phyloP scores from a whole-genome alignment of 1,140 invertebrate species.

The Drosophila rhopaloa region DNA sequence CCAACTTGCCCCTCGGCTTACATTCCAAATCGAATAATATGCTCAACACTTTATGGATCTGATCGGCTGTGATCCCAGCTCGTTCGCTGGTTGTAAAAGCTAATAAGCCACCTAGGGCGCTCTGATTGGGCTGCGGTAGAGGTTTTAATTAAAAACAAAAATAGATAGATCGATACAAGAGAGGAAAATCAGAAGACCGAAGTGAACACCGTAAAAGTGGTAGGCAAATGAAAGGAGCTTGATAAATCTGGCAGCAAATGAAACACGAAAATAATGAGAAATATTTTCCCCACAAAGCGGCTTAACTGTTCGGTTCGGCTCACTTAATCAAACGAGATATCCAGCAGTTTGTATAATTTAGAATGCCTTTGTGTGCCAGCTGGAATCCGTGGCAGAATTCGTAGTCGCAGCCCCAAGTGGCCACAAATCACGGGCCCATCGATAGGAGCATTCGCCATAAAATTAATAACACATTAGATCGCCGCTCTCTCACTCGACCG shows the following conservation, averaged over 20 bases:
- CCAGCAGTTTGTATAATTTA: slow-evolving; percentile 79
- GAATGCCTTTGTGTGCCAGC: slow-evolving; percentile 69
- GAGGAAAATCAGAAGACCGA: slow-evolving; percentile 53
- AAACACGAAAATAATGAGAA: slow-evolving; percentile 83
- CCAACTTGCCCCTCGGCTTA: background rate
- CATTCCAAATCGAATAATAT: slow-evolving; percentile 63
- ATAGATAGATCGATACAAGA: slow-evolving; percentile 33
- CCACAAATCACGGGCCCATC: slow-evolving; percentile 48
- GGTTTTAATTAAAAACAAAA: slow-evolving; percentile 80
- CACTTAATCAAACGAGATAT: slow-evolving; percentile 84
- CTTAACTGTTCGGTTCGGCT: slow-evolving; percentile 65
- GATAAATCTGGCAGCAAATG: slow-evolving; percentile 77
- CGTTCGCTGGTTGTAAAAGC: slow-evolving; percentile 71
- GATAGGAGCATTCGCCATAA: slow-evolving; percentile 74
- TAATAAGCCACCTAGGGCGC: slow-evolving; percentile 83
- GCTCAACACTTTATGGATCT: slow-evolving; percentile 68
- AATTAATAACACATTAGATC: slow-evolving; percentile 83
- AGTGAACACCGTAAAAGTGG: slow-evolving; percentile 15
- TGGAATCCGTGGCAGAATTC: slow-evolving; percentile 6
- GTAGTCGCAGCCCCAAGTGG: slow-evolving; percentile 4
- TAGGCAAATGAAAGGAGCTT: slow-evolving; percentile 52
- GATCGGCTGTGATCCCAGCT: slow-evolving; percentile 31
- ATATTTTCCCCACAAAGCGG: slow-evolving; percentile 71
- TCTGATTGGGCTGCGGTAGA: slow-evolving; percentile 78
- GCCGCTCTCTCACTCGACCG: slow-evolving; percentile 14